A percentile compares a stretch with the other conserved stretches of the same genome.
Evolutionary conservation across 2,888 invertebrate species (phyloP).

Genomic region (Pandemis cinnamomeana): DNA sequence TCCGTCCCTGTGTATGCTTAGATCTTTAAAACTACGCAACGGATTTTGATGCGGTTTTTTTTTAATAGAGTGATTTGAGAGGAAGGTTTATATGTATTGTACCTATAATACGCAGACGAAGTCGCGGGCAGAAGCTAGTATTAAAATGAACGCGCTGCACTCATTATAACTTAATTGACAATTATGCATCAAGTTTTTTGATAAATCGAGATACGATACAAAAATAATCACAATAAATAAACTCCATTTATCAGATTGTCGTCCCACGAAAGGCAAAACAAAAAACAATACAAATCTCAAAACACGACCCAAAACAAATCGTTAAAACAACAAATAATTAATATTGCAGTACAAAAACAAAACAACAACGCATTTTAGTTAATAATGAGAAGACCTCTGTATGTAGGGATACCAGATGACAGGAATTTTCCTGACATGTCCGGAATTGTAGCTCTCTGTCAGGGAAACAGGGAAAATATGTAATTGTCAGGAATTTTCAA

Average conservation of each 20-base stretch:
- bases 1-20: no score
- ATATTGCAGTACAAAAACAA: conserved; percentile 28
- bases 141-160: background rate
- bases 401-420: no score
- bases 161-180: background rate
- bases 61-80: no score
- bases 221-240: conserved; percentile 11
- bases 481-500: no score
- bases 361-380: conserved; percentile 30
- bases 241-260: conserved; percentile 25
- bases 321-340: conserved; percentile 38
- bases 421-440: no score
- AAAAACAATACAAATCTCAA: conserved; percentile 19
- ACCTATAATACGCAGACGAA: no score
- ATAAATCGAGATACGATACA: conserved; percentile 3
- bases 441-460: no score
- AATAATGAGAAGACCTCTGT: conserved; percentile 36
- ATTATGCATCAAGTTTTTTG: background rate
- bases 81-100: no score
- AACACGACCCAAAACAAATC: conserved; percentile 41
- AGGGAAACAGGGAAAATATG: no score
- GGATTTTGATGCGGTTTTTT: no score
- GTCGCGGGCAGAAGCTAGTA: no score
- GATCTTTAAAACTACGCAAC: no score
- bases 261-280: conserved; percentile 10